Evolutionary conservation across 2,113 vertebrate genomes (phyloP), one percentile per base, ranked within the genome.

Genomic region (Pleuronectes platessa): DNA sequence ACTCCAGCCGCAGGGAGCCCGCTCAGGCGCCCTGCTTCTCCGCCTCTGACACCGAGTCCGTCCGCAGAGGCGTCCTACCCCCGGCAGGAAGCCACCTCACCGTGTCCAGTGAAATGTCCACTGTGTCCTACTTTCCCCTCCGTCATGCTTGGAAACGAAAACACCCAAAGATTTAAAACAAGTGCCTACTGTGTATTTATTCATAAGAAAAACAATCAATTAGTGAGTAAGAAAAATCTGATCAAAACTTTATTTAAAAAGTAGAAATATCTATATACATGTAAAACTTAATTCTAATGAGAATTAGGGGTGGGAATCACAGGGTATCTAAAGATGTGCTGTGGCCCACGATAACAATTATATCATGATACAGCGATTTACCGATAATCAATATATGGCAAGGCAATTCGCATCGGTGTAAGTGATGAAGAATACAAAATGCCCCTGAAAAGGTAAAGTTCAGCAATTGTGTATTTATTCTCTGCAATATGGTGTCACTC

Each of bases 1-100:
- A 81, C 55, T 72, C 64, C 90, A 89, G 82, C 74, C 68, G 78
- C 68, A 63, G 84, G 77, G 81, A 84, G 61, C 55, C 84, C 58
- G 71, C 79, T 79, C 74, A 56, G 76, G 59, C 83, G 76, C 76
- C 74, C 73, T 54, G 88, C 64, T 70, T 79, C 49, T 84, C 83
- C 84, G 74, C 85, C 58, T 86, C 73, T 68, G 71, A 82, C 78
- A 78, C 66, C 76, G 81, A 76, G 84, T 88, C 83, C 87, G 83
- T 89, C 77, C 88, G 88, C 62, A 74, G 86, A 80, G 74, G 74
- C 80, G 79, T 79, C 74, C 86, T 64, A 61, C 27, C 71, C 81
- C 78, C 79, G 47, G 76, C 80, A 71, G 82, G 77, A 65, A 70
- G 77, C 79, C 83, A 75, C 8, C 81, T 87, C 87, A 83, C 83